Percentiles rank a stretch among this genome's conserved stretches.
phyloP scores from a whole-genome alignment of 2,888 invertebrate genomes.

The Bombylius discolor region DNA sequence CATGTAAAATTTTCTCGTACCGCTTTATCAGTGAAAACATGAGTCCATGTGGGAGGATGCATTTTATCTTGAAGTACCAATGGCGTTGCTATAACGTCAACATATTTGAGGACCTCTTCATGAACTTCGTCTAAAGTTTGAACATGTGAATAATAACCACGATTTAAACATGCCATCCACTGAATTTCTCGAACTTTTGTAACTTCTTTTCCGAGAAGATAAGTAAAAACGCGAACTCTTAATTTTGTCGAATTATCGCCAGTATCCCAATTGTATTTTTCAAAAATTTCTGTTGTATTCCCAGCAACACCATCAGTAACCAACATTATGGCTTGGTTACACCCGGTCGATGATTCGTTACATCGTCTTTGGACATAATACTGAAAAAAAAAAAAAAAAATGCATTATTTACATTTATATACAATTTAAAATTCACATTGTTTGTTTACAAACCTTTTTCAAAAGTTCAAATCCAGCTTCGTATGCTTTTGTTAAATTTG shows the following conservation, averaged over 20 bases:
- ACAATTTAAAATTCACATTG: too few relatives aligned
- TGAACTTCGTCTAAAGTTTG: constrained; percentile 91
- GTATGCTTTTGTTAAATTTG: constrained; percentile 73
- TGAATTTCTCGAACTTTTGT: constrained; percentile 77
- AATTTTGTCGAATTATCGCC: constrained; percentile 48
- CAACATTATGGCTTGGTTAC: constrained; percentile 94
- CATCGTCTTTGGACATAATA: constrained; percentile 44
- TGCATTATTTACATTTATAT: neutral
- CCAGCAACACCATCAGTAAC: constrained; percentile 90
- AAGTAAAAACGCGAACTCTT: constrained; percentile 89
- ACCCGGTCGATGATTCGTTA: constrained; percentile 45
- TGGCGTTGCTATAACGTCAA: constrained; percentile 82
- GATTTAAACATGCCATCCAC: constrained; percentile 91
- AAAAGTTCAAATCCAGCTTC: constrained; percentile 72
- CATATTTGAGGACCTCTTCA: constrained; percentile 91
- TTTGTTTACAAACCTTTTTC: constrained; percentile 43
- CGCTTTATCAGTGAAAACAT: constrained; percentile 77
- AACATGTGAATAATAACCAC: constrained; percentile 91
- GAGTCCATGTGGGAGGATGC: constrained; percentile 89
- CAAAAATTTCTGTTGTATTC: constrained; percentile 74
- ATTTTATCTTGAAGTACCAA: constrained; percentile 58
- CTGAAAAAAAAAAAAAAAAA: constrained; percentile 19
- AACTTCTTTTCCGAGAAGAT: constrained; percentile 87
- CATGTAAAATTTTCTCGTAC: constrained; percentile 36
- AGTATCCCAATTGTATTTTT: constrained; percentile 61